Base-by-base conservation (phyloP, 1,140 invertebrate species). In the Drosophila suzukii region DNA sequence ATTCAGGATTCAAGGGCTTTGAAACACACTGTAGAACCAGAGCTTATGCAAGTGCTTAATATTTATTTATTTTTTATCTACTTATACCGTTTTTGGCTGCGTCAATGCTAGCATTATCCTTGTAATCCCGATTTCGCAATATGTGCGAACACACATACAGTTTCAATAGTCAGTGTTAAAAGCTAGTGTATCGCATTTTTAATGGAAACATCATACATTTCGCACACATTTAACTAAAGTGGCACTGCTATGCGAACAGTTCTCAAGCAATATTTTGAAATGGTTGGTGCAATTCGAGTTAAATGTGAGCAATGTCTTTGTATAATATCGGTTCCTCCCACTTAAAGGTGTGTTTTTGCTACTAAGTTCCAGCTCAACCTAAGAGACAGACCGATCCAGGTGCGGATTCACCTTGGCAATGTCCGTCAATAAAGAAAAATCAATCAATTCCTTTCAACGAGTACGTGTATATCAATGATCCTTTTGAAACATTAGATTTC, bases 331-430 rank as follows among this genome's bases (percentile, higher is more conserved):
- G 70, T 74, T 49, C 68, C 68, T 73, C 36, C 50, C 36, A 49
- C 41, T 59, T n/a, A 24, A 32, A 32, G 39, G 47, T 54, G 65
- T 71, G 66, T 32, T 59, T 51, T 54, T 38, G 46, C 17, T 49
- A 47, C 68, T 62, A 74, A 74, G 70, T 62, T 72, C 66, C 75
- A 78, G 75, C 75, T 78, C 59, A 78, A 78, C 75, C 75, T 78
- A 78, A 78, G 75, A 78, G 55, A 74, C 54, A 63, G 39, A 38
- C 53, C 56, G 41, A 50, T 49, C 49, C 44, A 34, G 30, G 63
- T 50, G 53, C 49, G 20, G 30, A 44, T 30, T 32, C 34, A 24
- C 27, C 39, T 46, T 60, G 62, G 15, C 13, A 27, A 62, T 36
- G 65, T 70, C 43, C 41, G 68, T 74, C 68, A 53, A 34, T 41